phyloP scores from a whole-genome alignment of 2,113 vertebrate genomes.

The Hemiscyllium ocellatum region DNA sequence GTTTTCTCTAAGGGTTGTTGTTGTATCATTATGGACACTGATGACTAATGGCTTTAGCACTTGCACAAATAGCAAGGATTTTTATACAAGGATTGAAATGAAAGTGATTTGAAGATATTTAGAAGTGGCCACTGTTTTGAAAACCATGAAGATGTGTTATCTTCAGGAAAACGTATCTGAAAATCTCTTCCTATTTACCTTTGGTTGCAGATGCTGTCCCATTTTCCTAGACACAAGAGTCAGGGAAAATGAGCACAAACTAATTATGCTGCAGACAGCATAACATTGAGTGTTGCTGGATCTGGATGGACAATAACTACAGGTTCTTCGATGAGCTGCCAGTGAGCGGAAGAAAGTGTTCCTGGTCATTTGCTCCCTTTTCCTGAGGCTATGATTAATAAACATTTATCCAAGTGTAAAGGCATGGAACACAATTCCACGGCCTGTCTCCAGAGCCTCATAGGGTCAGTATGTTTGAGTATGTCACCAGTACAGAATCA shows the following conservation, averaged over 20 bases:
- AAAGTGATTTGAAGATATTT: not conserved
- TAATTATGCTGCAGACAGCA: not conserved
- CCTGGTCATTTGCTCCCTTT: not conserved
- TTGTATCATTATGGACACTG: not conserved
- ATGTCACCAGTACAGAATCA: too few relatives aligned
- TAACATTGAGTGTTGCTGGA: too few relatives aligned
- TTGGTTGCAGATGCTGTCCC: not conserved
- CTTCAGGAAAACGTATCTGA: not conserved
- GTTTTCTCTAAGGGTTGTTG: not conserved
- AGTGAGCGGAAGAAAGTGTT: not conserved
- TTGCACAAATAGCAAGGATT: not conserved
- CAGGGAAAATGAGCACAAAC: not conserved
- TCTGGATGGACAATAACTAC: not conserved
- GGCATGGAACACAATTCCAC: not conserved
- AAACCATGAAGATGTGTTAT: not conserved
- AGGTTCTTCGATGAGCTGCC: not conserved
- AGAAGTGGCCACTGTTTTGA: not conserved
- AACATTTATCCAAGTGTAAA: not conserved
- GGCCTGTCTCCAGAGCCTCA: not conserved
- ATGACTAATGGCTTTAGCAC: not conserved
- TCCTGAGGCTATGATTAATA: not conserved
- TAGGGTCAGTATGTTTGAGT: not conserved
- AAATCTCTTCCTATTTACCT: slow-evolving; percentile 1
- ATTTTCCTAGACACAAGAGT: not conserved
- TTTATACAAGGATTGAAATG: not conserved